phyloP scores from a whole-genome alignment of 1,140 invertebrate species.

The Periplaneta americana region DNA sequence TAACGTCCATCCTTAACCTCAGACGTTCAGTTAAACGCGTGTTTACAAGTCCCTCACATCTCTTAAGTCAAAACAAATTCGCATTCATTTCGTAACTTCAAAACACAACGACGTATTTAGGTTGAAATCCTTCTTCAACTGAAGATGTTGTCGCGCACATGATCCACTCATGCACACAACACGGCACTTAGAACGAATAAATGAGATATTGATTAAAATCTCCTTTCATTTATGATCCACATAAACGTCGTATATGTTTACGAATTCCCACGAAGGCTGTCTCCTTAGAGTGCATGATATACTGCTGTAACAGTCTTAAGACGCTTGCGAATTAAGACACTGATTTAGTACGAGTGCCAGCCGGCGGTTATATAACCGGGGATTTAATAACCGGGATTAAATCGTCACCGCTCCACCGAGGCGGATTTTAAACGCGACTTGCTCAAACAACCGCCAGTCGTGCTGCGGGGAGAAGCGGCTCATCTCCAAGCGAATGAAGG shows the following conservation, averaged over 20 bases:
- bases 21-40: too few species aligned
- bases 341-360: not conserved
- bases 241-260: not conserved
- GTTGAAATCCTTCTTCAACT: too few species aligned
- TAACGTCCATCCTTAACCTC: too few species aligned
- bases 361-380: not conserved
- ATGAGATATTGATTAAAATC: not conserved
- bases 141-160: not conserved
- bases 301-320: not conserved
- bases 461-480: not conserved
- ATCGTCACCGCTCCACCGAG: not conserved
- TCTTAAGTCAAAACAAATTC: too few species aligned
- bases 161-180: not conserved
- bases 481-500: too few species aligned
- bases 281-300: not conserved
- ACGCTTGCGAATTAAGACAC: not conserved
- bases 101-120: too few species aligned
- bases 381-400: not conserved
- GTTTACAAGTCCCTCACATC: too few species aligned
- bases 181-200: not conserved
- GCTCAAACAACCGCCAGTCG: not conserved
- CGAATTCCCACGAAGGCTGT: not conserved
- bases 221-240: not conserved
- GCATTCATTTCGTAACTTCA: too few species aligned
- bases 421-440: not conserved